Evolutionary conservation across 2,113 vertebrate genomes (phyloP).

Genomic region (Siniperca knerii): DNA sequence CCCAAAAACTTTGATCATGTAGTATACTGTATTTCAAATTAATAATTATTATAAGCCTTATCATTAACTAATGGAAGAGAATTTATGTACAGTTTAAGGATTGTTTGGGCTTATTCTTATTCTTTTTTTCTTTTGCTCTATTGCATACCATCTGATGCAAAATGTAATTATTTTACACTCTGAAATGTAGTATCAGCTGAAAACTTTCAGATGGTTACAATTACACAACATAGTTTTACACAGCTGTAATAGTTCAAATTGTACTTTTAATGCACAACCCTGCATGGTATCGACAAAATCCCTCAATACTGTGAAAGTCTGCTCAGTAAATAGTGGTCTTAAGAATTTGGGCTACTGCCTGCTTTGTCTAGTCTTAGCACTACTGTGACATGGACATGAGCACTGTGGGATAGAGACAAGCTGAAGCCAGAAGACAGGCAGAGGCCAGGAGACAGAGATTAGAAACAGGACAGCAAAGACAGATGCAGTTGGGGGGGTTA

Average conservation of each 20-base stretch:
- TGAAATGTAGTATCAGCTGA: neutral
- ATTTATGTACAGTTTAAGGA: constrained; percentile 34
- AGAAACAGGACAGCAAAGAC: constrained; percentile 70
- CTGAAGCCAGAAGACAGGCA: constrained; percentile 60
- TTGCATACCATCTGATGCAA: neutral
- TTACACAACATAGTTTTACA: constrained; percentile 22
- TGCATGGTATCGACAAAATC: constrained; percentile 27
- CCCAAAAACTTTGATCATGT: constrained; percentile 66
- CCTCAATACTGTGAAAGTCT: constrained; percentile 26
- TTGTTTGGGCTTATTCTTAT: constrained; percentile 11
- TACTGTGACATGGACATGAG: constrained; percentile 69
- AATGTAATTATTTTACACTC: constrained; percentile 3
- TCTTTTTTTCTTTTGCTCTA: constrained; percentile 6
- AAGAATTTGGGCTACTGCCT: constrained; percentile 52
- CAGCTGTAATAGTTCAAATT: neutral
- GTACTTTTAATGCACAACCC: constrained; percentile 20
- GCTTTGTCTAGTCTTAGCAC: constrained; percentile 69
- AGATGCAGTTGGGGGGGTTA: constrained; percentile 75
- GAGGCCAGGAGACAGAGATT: constrained; percentile 77
- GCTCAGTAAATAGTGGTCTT: constrained; percentile 57
- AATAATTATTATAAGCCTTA: constrained; percentile 57
- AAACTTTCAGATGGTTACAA: constrained; percentile 17
- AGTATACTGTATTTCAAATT: constrained; percentile 41
- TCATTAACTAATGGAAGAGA: constrained; percentile 51
- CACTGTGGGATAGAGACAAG: constrained; percentile 70